phyloP scores from a whole-genome alignment of 2,888 invertebrate genomes.

The Cryptocheilus praepositus region DNA sequence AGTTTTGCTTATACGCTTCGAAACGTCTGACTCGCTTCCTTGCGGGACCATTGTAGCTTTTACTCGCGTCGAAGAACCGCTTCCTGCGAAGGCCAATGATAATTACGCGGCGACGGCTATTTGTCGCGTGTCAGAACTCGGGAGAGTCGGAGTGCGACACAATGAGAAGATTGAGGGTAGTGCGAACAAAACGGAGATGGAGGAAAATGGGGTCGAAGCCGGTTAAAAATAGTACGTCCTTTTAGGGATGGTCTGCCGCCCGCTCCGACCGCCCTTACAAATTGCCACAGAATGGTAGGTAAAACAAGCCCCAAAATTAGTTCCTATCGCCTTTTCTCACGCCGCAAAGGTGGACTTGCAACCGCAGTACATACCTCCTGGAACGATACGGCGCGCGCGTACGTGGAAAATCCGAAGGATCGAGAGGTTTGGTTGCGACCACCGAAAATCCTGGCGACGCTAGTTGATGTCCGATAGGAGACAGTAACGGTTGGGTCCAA shows the following conservation, averaged over 20 bases:
- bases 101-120: too few species aligned
- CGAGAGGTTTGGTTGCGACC: constrained; percentile 12
- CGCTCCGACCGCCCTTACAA: constrained; percentile 47
- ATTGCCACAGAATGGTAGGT: constrained; percentile 57
- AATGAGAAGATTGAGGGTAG: neutral
- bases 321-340: constrained; percentile 14
- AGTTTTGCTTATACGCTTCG: too few species aligned
- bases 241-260: constrained; percentile 30
- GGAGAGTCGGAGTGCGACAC: too few species aligned
- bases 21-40: too few species aligned
- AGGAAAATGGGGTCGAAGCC: constrained; percentile 20
- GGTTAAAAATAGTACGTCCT: constrained; percentile 46
- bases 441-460: constrained; percentile 4
- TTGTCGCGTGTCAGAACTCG: too few species aligned
- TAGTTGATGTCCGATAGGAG: constrained; percentile 18
- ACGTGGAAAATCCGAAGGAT: constrained; percentile 25
- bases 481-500: neutral
- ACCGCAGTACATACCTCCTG: constrained; percentile 55
- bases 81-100: too few species aligned
- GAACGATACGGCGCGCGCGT: constrained; percentile 39
- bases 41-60: too few species aligned
- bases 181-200: neutral
- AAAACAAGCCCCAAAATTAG: constrained; percentile 58
- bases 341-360: constrained; percentile 18
- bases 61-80: neutral